Percentiles rank a stretch among this genome's conserved stretches.
phyloP scores from a whole-genome alignment of 2,888 invertebrate species.

The Ceriagrion tenellum region DNA sequence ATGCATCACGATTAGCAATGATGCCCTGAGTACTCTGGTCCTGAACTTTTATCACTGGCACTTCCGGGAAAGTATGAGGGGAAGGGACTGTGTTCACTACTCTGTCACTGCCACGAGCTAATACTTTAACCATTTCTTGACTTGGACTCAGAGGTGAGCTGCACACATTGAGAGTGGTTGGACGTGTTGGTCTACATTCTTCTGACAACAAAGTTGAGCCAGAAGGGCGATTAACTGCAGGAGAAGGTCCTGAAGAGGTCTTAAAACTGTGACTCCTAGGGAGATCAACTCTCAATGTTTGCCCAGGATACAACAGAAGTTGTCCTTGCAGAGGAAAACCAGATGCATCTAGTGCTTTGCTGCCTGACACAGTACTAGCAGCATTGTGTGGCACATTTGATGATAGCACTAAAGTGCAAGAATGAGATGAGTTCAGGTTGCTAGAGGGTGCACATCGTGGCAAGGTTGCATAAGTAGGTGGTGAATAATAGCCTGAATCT shows the following conservation, averaged over 20 bases:
- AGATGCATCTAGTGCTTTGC: background rate
- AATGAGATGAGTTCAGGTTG: background rate
- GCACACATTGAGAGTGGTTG: conserved; percentile 41
- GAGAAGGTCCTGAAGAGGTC: background rate
- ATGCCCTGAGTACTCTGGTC: conserved; percentile 23
- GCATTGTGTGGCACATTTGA: conserved; percentile 43
- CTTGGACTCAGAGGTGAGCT: conserved; percentile 8
- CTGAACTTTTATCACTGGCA: background rate
- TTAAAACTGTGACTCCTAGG: conserved; percentile 60
- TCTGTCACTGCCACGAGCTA: background rate
- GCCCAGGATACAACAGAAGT: conserved; percentile 48
- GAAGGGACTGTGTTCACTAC: background rate
- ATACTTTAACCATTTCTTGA: conserved; percentile 6
- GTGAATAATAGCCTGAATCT: conserved; percentile 51
- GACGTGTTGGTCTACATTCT: conserved; percentile 14
- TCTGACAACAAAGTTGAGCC: background rate
- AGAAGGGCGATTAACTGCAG: background rate
- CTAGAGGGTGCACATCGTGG: conserved; percentile 39
- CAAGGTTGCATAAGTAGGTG: conserved; percentile 48
- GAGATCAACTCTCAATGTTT: conserved; percentile 52
- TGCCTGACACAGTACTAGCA: background rate
- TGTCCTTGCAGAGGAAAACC: conserved; percentile 41
- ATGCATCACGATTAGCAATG: conserved; percentile 40
- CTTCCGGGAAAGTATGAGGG: background rate
- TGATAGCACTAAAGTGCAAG: conserved; percentile 38